Percentiles rank a stretch among this genome's conserved stretches.
Conservation (phyloP, 2,797 vertebrate species). For the Cheirogaleus major region DNA sequence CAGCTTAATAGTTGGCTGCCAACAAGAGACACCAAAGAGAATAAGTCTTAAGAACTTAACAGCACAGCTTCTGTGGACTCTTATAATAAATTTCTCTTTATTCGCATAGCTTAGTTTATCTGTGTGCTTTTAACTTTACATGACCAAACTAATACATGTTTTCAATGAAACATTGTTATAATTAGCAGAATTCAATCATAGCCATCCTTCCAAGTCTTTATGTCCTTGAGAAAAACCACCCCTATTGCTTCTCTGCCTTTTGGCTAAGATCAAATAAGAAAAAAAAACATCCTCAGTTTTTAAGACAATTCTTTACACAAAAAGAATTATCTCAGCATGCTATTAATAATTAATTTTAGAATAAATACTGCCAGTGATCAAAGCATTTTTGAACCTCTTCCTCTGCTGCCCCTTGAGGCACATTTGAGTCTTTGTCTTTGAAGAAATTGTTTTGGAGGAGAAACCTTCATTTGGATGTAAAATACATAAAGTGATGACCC, state of each 20-base stretch:
- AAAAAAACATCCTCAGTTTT: neutral
- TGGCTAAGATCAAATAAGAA: too few relatives aligned
- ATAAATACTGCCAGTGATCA: neutral
- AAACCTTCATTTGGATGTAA: neutral
- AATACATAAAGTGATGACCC: neutral
- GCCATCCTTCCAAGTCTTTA: neutral
- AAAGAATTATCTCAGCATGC: neutral
- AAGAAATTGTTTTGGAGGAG: neutral
- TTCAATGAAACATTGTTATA: neutral
- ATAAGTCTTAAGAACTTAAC: neutral
- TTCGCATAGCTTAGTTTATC: neutral
- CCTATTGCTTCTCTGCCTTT: too few relatives aligned
- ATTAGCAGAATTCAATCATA: neutral
- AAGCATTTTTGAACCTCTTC: neutral
- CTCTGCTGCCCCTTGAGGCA: neutral
- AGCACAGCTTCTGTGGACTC: neutral
- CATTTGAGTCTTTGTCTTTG: neutral
- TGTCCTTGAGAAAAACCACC: neutral
- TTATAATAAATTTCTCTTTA: neutral
- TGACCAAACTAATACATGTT: neutral
- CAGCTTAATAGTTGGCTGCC: neutral
- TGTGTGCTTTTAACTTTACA: neutral
- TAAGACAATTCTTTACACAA: neutral
- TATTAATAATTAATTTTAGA: neutral
- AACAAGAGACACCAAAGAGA: neutral